Evolutionary conservation across 2,888 invertebrate genomes (phyloP), one percentile per base, ranked within the genome.

Genomic region (Trilocha varians): DNA sequence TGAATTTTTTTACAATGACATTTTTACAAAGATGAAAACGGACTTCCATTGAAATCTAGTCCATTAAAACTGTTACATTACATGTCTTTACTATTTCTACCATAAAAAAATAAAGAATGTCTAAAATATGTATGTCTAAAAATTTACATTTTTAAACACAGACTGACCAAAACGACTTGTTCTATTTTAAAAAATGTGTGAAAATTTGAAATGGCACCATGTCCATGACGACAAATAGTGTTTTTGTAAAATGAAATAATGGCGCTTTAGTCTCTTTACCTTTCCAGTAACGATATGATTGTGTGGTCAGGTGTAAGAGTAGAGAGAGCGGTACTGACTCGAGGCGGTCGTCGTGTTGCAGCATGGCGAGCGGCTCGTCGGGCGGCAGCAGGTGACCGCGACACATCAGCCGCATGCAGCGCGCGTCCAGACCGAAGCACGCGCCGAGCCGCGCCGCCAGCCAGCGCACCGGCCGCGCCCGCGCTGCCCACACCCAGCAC

Each of bases 381-480:
- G 65, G 63, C 43, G 74, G 80, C 62, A 82, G 64, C 59, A 76
- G 53, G 49, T 69, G 67, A 0, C 73, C 77, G 42, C 53, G 57
- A 32, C 55, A 42, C 33, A 54, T 43, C 49, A 65, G 55, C 35
- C 57, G 51, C 13, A 67, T 53, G 36, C 45, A 44, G 33, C 41
- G 48, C 15, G 52, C 59, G 37, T 55, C 59, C 50, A 70, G 51
- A 5, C 41, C 41, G 52, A 72, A 70, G 42, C 63, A 53, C 13
- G 49, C 57, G 38, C 62, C 63, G 52, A 77, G 50, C 5, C 75
- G 71, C 34, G 59, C 58, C 44, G 49, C 55, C 55, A 78, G 61
- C 69, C 69, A 69, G 37, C 62, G 53, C 52, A 66, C 71, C 32
- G 57, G 61, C 39, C 55, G 57, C 35, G 49, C 46, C 40, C 39